These are phyloP conservation scores for Phenganax marumi DNA, from an alignment of 92 coral and sea anemone genomes.

Conservation along the genomic window DNA sequence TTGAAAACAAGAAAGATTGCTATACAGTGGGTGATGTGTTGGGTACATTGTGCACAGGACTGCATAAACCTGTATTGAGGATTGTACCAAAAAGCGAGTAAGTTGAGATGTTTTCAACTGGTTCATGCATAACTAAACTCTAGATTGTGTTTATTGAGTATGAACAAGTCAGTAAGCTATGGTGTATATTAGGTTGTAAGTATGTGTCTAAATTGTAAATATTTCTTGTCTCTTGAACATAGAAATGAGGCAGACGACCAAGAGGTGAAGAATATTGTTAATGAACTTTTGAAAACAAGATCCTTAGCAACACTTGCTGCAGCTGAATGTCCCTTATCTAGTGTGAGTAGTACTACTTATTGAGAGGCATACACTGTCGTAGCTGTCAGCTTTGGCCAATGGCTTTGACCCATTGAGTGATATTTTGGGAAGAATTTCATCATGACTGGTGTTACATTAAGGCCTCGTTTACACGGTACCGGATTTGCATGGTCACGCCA, in stretches of 20 bases:
- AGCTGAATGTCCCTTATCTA: slow-evolving; percentile 37
- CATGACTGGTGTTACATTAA: too few relatives aligned
- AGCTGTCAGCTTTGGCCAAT: neutral
- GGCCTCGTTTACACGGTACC: too few relatives aligned
- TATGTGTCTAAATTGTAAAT: neutral
- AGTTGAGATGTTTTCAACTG: neutral
- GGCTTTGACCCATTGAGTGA: neutral
- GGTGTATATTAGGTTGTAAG: too few relatives aligned
- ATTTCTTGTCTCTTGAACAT: neutral
- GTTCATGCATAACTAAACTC: neutral
- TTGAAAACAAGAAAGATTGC: slow-evolving; percentile 34
- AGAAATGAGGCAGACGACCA: slow-evolving; percentile 46
- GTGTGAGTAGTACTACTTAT: neutral
- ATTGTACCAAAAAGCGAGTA: slow-evolving; percentile 44
- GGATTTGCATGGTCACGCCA: too few relatives aligned
- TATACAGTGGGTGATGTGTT: slow-evolving; percentile 33
- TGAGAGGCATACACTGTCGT: neutral
- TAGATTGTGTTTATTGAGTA: too few relatives aligned
- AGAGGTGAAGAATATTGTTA: slow-evolving; percentile 38
- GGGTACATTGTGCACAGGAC: slow-evolving; percentile 8
- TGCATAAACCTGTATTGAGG: slow-evolving; percentile 16
- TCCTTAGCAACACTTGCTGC: slow-evolving; percentile 43
- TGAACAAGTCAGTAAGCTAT: too few relatives aligned
- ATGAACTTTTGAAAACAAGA: slow-evolving; percentile 37
- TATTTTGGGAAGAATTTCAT: neutral